These are phyloP conservation scores for Protaetia brevitarsis DNA, from an alignment of 1,140 invertebrate genomes.

Conservation along the genomic window DNA sequence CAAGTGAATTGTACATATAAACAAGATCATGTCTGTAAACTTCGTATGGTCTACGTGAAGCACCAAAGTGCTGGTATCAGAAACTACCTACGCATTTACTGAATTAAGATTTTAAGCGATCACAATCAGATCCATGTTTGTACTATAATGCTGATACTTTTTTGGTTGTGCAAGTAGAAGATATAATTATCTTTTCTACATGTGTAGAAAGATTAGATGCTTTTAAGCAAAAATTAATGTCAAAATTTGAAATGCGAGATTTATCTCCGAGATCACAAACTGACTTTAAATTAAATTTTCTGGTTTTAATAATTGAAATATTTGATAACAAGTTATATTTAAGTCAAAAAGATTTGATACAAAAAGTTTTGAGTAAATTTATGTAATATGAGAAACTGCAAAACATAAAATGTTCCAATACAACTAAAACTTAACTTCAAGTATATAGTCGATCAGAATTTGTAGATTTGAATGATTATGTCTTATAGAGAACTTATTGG, in stretches of 20 bases:
- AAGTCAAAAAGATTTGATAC: background rate
- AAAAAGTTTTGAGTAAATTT: background rate
- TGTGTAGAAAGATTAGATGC: background rate
- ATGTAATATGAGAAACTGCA: constrained; percentile 1
- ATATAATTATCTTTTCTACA: background rate
- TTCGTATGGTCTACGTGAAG: constrained; percentile 46
- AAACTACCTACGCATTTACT: constrained; percentile 32
- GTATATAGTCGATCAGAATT: background rate
- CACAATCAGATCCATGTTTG: constrained; percentile 6
- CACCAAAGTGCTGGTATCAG: constrained; percentile 38
- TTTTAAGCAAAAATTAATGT: background rate
- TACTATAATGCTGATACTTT: background rate
- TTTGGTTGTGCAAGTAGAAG: background rate
- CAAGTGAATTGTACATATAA: constrained; percentile 15
- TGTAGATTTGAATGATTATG: background rate
- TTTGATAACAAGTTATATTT: background rate
- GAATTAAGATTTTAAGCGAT: background rate
- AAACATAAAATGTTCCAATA: background rate
- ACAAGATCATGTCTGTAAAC: constrained; percentile 16
- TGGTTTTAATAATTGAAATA: background rate
- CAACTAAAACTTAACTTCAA: background rate
- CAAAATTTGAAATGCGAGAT: background rate
- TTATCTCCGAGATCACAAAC: background rate
- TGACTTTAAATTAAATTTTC: background rate
- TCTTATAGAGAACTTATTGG: constrained; percentile 21